Evolutionary conservation across 1,140 invertebrate species (phyloP).

Genomic region (Artemia franciscana): DNA sequence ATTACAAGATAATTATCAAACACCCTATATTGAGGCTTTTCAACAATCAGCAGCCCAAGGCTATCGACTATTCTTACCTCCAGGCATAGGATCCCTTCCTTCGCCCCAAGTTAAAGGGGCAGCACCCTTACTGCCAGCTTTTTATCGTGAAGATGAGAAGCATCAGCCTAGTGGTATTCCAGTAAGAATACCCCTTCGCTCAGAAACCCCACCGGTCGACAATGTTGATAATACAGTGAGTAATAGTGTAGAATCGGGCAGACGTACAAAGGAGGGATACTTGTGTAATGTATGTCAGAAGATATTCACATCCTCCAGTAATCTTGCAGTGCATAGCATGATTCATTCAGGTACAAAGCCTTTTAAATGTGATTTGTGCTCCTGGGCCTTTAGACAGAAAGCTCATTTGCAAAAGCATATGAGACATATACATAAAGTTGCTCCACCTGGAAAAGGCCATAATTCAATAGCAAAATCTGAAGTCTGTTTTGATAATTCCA

Average conservation of each 20-base stretch:
- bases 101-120: neutral
- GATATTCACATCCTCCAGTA: constrained; percentile 9
- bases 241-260: neutral
- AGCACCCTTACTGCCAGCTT: neutral
- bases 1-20: neutral
- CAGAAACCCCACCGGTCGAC: neutral
- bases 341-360: constrained; percentile 11
- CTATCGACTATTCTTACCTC: neutral
- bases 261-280: constrained; percentile 6
- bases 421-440: constrained; percentile 9
- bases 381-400: constrained; percentile 51
- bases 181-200: neutral
- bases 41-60: neutral
- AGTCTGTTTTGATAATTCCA: too few relatives aligned
- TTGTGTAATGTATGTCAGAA: constrained; percentile 8
- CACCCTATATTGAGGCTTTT: neutral
- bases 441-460: neutral
- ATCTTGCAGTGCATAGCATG: constrained; percentile 9
- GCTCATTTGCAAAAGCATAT: constrained; percentile 18
- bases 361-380: constrained; percentile 48
- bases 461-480: too few relatives aligned
- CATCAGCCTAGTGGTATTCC: neutral
- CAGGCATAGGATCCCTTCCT: neutral
- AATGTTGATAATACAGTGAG: neutral
- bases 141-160: neutral